These are phyloP conservation scores for Rhopalosiphum padi DNA, from an alignment of 1,140 invertebrate species.

Conservation along the genomic window DNA sequence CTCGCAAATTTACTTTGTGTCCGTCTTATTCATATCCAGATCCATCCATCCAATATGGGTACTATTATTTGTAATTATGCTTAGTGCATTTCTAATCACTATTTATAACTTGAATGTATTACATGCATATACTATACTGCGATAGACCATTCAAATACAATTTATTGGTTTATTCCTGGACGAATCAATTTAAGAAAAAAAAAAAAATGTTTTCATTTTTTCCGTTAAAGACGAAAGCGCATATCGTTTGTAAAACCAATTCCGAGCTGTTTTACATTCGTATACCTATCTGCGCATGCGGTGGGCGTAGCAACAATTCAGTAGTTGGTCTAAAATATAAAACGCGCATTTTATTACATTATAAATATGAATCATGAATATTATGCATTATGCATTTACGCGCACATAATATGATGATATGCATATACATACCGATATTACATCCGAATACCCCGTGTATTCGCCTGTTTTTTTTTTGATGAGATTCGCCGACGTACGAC, in stretches of 20 bases:
- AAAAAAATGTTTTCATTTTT: neutral
- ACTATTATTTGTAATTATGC: no score
- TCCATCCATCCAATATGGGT: no score
- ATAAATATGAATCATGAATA: neutral
- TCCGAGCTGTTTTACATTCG: neutral
- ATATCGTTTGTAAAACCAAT: neutral
- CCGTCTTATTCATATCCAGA: no score
- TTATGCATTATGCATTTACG: neutral
- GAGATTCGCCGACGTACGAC: neutral
- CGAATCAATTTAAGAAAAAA: neutral
- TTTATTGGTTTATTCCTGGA: neutral
- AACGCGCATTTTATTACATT: neutral
- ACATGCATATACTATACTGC: no score
- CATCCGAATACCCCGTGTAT: neutral
- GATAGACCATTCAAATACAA: no score
- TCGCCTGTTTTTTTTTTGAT: neutral
- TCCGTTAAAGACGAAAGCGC: neutral
- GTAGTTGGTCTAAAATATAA: neutral
- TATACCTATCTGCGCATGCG: neutral
- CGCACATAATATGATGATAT: neutral
- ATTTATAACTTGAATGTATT: no score
- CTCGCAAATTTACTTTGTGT: no score
- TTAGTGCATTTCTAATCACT: no score
- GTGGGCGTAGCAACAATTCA: neutral
- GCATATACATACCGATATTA: neutral